Percentiles rank a stretch among this genome's conserved stretches.
Conservation (phyloP, 2,113 vertebrate genomes). For the Neolamprologus longior region DNA sequence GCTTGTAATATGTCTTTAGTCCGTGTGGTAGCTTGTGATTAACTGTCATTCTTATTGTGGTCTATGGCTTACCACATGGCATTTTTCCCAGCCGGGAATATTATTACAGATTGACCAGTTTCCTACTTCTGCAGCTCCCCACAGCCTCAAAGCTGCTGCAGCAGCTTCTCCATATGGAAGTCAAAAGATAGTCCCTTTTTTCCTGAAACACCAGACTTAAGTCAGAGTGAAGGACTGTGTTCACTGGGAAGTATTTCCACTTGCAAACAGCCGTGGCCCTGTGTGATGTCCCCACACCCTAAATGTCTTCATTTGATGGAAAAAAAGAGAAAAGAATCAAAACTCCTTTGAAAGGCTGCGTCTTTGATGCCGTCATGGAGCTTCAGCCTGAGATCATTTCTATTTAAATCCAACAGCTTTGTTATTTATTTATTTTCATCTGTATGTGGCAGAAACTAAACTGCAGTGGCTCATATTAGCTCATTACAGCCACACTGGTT, state of each 20-base stretch:
- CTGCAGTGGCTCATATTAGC: neutral
- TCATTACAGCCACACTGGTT: neutral
- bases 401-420: neutral
- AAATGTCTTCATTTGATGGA: neutral
- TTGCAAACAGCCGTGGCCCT: neutral
- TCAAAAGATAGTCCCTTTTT: neutral
- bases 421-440: neutral
- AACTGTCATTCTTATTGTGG: neutral
- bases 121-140: neutral
- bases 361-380: neutral
- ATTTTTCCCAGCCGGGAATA: neutral
- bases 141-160: neutral
- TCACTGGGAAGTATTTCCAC: neutral
- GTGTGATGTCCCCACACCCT: neutral
- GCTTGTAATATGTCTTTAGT: neutral
- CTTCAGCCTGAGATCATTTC: neutral
- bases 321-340: neutral
- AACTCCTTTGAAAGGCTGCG: neutral
- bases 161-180: neutral
- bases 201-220: neutral
- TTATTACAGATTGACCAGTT: neutral
- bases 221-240: neutral
- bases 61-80: neutral
- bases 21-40: neutral
- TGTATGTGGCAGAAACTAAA: neutral